Evolutionary conservation across 2,113 vertebrate species (phyloP), one percentile per base, ranked within the genome.

Genomic region (Spea bombifrons): DNA sequence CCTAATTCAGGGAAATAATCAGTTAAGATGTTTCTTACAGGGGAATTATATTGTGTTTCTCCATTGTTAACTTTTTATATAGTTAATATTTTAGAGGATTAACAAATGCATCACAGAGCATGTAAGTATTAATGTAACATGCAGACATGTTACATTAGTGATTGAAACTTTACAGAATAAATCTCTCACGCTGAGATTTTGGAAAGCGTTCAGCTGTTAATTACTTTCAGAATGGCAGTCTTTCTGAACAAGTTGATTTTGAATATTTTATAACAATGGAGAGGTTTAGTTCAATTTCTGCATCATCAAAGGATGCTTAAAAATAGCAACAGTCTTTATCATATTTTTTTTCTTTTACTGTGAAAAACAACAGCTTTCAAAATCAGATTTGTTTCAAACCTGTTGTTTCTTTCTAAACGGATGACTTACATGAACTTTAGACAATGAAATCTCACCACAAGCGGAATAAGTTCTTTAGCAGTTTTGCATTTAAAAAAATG

Each of bases 41-140:
- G 9, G 65, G 47, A 59, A 55, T 13, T 13, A 17, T 4, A 68
- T 68, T 15, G 13, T 49, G 48, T 68, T 48, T 48, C 59, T 5
- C 45, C 16, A 47, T 12, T 69, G 44, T 67, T 57, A 12, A 12
- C 59, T 48, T 61, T 68, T 59, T 30, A 63, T 61, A 17, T 50
- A 48, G 49, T 75, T 53, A 75, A 75, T 61, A 76, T 76, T 76
- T 76, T 59, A 69, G 5, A 49, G 10, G 49, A 67, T 76, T 69
- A 50, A 30, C 30, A 30, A 30, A 30, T 30, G 30, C 30, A 2
- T 30, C 30, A 30, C 30, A 30, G 30, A 30, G 30, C 30, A 30
- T 30, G 30, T 30, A 30, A 30, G 30, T 30, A 30, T 30, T 30
- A 30, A 30, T 30, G 30, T 30, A 30, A 30, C 45, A 48, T 30